Percentiles rank a stretch among this genome's conserved stretches.
Evolutionary conservation across 2,113 vertebrate species (phyloP).

Genomic region (Nothoprocta perdicaria): DNA sequence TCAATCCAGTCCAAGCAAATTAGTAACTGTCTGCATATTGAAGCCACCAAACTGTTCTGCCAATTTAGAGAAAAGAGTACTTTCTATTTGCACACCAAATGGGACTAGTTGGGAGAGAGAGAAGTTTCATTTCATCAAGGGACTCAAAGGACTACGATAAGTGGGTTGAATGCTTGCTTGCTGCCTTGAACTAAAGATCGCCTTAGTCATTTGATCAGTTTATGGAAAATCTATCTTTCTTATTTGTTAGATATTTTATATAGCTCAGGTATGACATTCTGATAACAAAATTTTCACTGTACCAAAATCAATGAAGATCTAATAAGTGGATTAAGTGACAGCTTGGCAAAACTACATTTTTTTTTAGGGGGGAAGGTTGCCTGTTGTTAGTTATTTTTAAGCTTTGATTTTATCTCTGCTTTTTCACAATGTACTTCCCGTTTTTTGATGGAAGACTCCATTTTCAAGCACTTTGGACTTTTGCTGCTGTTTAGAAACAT

Average conservation of each 20-base stretch:
- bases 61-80: background rate
- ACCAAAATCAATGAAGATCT: background rate
- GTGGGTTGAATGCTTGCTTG: background rate
- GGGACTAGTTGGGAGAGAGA: accelerated
- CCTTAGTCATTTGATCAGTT: background rate
- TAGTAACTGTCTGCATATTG: background rate
- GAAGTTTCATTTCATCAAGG: background rate
- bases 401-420: background rate
- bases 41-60: background rate
- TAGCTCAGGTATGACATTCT: background rate
- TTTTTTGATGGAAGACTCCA: background rate
- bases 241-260: background rate
- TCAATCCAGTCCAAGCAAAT: background rate
- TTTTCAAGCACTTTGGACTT: background rate
- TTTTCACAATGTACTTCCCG: background rate
- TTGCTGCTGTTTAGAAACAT: background rate
- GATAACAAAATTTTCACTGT: background rate
- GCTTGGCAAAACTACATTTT: background rate
- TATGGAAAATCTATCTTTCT: background rate
- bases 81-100: background rate
- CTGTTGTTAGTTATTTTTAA: background rate
- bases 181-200: background rate
- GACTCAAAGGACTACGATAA: background rate
- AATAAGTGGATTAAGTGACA: background rate
- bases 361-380: background rate